A percentile compares a stretch with the other conserved stretches of the same genome.
Conservation (phyloP, 2,797 vertebrate genomes). For the Limosa lapponica region DNA sequence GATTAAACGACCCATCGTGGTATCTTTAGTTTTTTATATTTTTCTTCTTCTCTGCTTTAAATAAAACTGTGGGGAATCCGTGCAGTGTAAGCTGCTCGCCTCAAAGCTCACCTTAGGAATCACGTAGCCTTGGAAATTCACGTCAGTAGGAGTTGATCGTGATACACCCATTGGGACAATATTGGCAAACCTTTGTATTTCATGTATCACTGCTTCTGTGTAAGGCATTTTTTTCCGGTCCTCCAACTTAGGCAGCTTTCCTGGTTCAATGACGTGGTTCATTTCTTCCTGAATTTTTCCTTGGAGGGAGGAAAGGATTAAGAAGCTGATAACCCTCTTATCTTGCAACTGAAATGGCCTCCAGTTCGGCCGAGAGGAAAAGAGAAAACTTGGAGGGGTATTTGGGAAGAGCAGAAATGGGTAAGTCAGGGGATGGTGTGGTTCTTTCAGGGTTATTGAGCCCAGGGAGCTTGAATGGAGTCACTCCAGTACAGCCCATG, state of each 20-base stretch:
- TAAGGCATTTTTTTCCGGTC: constrained; percentile 74
- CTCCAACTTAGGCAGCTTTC: constrained; percentile 55
- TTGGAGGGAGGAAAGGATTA: constrained; percentile 40
- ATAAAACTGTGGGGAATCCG: background rate
- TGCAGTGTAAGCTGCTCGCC: background rate
- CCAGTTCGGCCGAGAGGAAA: background rate
- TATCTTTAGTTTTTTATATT: background rate
- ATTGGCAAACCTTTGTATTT: constrained; percentile 76
- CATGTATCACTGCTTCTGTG: constrained; percentile 75
- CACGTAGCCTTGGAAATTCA: constrained; percentile 61
- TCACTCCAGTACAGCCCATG: background rate
- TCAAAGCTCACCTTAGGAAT: constrained; percentile 71
- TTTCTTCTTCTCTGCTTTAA: background rate
- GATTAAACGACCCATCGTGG: fast-evolving
- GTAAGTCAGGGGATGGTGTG: background rate
- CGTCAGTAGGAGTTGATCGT: constrained; percentile 41
- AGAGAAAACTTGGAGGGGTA: background rate
- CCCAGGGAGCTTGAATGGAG: background rate
- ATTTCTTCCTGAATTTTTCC: constrained; percentile 76
- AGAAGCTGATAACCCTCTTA: constrained; percentile 21
- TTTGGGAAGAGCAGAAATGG: background rate
- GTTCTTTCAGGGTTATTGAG: background rate
- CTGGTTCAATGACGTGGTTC: constrained; percentile 61
- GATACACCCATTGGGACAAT: constrained; percentile 68
- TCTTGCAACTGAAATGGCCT: background rate